These are phyloP conservation scores for Biston stratarius DNA, from an alignment of 2,888 invertebrate species.

Conservation along the genomic window DNA sequence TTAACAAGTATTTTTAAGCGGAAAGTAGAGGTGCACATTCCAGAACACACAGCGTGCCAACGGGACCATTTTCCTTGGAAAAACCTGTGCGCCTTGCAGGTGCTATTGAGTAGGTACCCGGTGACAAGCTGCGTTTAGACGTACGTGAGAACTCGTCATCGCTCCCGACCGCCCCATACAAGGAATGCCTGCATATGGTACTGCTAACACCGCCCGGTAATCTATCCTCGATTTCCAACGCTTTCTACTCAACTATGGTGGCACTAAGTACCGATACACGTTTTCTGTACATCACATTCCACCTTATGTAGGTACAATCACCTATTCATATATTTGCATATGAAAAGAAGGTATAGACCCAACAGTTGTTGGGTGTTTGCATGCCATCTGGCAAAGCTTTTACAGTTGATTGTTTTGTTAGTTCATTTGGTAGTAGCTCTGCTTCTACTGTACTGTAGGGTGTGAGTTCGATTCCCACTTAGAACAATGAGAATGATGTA, in stretches of 20 bases:
- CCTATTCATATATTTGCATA: slow-evolving; percentile 26
- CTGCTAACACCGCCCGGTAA: slow-evolving; percentile 58
- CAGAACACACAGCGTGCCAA: neutral
- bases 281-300: slow-evolving; percentile 24
- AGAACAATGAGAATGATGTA: no score
- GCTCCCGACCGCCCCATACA: slow-evolving; percentile 63
- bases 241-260: slow-evolving; percentile 62
- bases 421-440: no score
- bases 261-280: slow-evolving; percentile 32
- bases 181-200: slow-evolving; percentile 64
- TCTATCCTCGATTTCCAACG: slow-evolving; percentile 63
- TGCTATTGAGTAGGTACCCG: slow-evolving; percentile 48
- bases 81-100: slow-evolving; percentile 35
- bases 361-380: neutral
- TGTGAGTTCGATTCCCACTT: no score
- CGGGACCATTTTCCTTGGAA: slow-evolving; percentile 23
- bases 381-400: neutral
- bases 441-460: no score
- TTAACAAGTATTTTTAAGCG: neutral
- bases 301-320: slow-evolving; percentile 13
- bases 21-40: neutral
- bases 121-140: slow-evolving; percentile 34
- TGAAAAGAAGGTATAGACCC: slow-evolving; percentile 7
- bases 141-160: slow-evolving; percentile 71
- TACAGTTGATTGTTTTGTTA: neutral